Conservation (phyloP, 2,113 vertebrate genomes). For the Rostratula benghalensis region DNA sequence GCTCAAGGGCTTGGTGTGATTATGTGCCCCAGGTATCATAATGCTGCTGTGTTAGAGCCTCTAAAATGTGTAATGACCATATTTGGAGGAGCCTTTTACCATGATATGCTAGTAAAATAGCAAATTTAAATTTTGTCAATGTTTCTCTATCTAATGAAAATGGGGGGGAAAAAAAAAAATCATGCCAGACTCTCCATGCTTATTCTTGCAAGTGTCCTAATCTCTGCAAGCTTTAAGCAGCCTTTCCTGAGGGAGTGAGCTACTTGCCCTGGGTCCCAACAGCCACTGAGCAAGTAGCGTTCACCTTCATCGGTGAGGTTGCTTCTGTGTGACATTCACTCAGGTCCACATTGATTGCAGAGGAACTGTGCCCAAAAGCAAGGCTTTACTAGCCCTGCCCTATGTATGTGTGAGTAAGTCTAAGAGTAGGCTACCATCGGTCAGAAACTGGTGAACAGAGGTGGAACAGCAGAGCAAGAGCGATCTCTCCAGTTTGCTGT, state of each 20-base stretch:
- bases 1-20: background rate
- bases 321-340: background rate
- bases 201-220: background rate
- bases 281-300: background rate
- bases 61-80: fast-evolving
- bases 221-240: background rate
- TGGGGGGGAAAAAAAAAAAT: background rate
- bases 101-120: background rate
- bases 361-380: background rate
- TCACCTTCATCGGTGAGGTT: fast-evolving
- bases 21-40: background rate
- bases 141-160: background rate
- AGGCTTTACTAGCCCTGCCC: background rate
- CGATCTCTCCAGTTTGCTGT: background rate
- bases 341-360: background rate
- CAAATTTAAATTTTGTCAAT: background rate
- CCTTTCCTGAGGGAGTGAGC: background rate
- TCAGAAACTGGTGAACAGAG: background rate
- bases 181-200: background rate
- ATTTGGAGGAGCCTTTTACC: background rate
- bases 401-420: background rate
- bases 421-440: background rate
- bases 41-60: background rate
- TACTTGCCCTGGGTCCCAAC: background rate
- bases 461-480: background rate